Percentiles rank a stretch among this genome's conserved stretches.
These are phyloP conservation scores for Microcebus jonahi DNA, from an alignment of 2,113 vertebrate genomes.

Conservation along the genomic window DNA sequence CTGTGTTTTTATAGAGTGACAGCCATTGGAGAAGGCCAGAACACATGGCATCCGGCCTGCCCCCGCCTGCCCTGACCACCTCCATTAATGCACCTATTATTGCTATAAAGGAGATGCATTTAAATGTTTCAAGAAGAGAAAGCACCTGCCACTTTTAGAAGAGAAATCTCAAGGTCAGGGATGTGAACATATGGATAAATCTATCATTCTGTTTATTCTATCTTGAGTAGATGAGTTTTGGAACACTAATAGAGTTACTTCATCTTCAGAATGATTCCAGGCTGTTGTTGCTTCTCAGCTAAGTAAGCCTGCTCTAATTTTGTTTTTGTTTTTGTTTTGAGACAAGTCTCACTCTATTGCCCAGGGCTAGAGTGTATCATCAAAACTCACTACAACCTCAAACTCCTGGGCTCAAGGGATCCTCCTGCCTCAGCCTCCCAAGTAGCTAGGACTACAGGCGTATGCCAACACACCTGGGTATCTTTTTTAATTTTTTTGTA, in stretches of 20 bases:
- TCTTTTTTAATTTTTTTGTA: too few species aligned
- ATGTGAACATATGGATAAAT: rapidly evolving
- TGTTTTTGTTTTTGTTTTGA: too few species aligned
- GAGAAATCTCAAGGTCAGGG: neutral
- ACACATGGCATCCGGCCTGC: neutral
- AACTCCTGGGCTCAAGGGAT: too few species aligned
- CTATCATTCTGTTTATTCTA: neutral
- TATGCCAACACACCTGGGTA: too few species aligned
- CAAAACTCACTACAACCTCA: too few species aligned
- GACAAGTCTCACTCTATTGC: too few species aligned
- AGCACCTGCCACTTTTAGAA: neutral
- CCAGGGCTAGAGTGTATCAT: too few species aligned
- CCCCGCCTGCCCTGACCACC: neutral
- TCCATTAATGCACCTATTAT: neutral
- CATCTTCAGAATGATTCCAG: neutral
- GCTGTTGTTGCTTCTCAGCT: neutral
- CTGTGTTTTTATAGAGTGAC: constrained; percentile 44
- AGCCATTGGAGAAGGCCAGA: constrained; percentile 30
- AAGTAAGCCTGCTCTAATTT: neutral
- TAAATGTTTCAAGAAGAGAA: neutral
- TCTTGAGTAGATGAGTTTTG: neutral
- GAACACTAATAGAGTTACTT: neutral
- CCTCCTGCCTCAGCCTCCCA: too few species aligned
- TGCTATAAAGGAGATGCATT: neutral
- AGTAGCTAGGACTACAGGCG: too few species aligned